Conservation (phyloP, 2,888 invertebrate species). For the Ormyrus labotus region DNA sequence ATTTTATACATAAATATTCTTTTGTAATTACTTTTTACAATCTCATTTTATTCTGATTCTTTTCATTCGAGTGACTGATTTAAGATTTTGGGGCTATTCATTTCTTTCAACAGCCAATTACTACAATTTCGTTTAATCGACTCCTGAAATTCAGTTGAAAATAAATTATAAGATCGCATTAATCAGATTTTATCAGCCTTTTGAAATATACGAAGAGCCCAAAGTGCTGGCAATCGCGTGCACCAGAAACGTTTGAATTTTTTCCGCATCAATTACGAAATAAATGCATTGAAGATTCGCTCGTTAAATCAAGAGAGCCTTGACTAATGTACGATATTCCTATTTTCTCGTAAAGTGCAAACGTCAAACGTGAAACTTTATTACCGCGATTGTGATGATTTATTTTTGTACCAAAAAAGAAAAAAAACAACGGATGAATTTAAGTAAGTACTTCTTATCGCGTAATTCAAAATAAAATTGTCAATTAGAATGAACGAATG, state of each 20-base stretch:
- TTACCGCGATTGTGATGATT: too few species aligned
- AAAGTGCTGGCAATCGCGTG: slow-evolving; percentile 6
- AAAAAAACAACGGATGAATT: too few species aligned
- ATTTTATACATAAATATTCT: too few species aligned
- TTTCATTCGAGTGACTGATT: not conserved
- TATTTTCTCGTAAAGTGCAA: too few species aligned
- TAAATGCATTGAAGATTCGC: not conserved
- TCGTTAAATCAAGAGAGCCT: not conserved
- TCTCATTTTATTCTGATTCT: too few species aligned
- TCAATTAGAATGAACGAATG: not conserved
- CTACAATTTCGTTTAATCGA: slow-evolving; percentile 1
- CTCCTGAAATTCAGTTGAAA: not conserved
- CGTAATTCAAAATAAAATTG: not conserved
- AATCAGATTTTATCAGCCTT: not conserved
- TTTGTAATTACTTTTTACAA: too few species aligned
- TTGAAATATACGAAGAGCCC: too few species aligned
- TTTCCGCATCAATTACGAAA: slow-evolving; percentile 1
- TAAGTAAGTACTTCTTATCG: too few species aligned
- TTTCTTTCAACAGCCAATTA: slow-evolving; percentile 15
- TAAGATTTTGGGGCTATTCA: not conserved
- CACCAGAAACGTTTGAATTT: not conserved
- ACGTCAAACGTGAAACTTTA: too few species aligned
- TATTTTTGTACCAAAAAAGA: too few species aligned
- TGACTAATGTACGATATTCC: not conserved
- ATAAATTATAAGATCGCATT: not conserved